Conservation (phyloP, 2,888 invertebrate species). For the Mythimna loreyi region DNA sequence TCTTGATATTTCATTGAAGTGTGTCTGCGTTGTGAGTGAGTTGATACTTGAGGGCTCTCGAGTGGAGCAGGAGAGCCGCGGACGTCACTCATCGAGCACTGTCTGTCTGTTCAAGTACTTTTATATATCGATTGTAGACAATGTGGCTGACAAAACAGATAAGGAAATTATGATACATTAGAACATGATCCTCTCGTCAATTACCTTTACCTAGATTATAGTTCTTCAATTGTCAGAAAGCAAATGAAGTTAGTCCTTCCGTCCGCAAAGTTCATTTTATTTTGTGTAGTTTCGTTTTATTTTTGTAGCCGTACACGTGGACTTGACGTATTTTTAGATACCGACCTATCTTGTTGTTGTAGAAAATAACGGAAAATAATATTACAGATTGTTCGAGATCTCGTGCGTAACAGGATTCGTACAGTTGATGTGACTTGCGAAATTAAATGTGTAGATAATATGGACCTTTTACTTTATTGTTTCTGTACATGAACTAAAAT, state of each 20-base stretch:
- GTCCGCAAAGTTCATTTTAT: conserved; percentile 4
- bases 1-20: conserved; percentile 46
- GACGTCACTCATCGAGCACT: conserved; percentile 22
- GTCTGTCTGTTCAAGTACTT: conserved; percentile 21
- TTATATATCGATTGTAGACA: conserved; percentile 25
- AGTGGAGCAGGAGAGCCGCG: conserved; percentile 5
- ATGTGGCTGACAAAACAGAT: not conserved
- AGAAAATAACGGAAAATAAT: conserved; percentile 1
- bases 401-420: not conserved
- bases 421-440: conserved; percentile 14
- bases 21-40: conserved; percentile 47
- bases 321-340: conserved; percentile 6
- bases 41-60: conserved; percentile 44
- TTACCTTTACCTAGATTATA: not conserved
- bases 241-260: conserved; percentile 23
- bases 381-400: conserved; percentile 17
- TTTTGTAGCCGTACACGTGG: conserved; percentile 9
- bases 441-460: conserved; percentile 11
- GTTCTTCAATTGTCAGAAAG: not conserved
- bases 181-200: not conserved
- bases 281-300: conserved; percentile 12
- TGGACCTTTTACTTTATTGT: not conserved
- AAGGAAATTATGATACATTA: not conserved
- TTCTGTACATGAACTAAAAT: too few species aligned
- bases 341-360: not conserved